A percentile compares a stretch with the other conserved stretches of the same genome.
These are phyloP conservation scores for Charadrius vociferus DNA, from an alignment of 2,113 vertebrate species.

Conservation along the genomic window DNA sequence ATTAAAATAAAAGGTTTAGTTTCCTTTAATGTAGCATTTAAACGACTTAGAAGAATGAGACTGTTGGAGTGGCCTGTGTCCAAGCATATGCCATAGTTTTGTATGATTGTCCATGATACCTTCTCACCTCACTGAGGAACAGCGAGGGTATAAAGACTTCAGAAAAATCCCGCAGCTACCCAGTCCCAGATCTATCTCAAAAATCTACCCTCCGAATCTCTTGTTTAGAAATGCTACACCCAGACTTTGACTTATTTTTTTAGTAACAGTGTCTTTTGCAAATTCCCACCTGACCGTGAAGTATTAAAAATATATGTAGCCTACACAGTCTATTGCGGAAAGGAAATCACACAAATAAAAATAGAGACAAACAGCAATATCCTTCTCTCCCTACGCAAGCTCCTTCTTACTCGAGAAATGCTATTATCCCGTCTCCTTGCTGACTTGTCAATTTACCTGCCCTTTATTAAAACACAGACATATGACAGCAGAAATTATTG, in stretches of 20 bases:
- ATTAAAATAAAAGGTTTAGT: not conserved
- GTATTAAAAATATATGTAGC: not conserved
- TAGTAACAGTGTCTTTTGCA: not conserved
- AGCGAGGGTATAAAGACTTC: not conserved
- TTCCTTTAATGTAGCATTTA: not conserved
- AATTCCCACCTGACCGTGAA: not conserved
- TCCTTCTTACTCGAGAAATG: not conserved
- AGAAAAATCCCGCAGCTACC: not conserved
- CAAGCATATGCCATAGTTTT: not conserved
- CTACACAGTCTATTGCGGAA: not conserved
- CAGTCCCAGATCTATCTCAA: not conserved
- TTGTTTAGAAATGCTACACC: not conserved
- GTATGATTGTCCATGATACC: not conserved
- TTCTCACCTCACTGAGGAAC: not conserved
- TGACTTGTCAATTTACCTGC: conserved; percentile 46
- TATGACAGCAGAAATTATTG: conserved; percentile 37
- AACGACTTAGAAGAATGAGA: not conserved
- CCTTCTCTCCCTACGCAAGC: not conserved
- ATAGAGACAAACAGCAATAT: not conserved
- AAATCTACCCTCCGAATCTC: not conserved
- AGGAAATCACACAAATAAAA: conserved; percentile 16
- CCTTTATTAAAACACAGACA: conserved; percentile 40
- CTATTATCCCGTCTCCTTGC: not conserved
- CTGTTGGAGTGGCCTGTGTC: not conserved
- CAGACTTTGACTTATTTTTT: not conserved